These are phyloP conservation scores for Venturia canescens DNA, from an alignment of 1,140 invertebrate species.

Conservation along the genomic window DNA sequence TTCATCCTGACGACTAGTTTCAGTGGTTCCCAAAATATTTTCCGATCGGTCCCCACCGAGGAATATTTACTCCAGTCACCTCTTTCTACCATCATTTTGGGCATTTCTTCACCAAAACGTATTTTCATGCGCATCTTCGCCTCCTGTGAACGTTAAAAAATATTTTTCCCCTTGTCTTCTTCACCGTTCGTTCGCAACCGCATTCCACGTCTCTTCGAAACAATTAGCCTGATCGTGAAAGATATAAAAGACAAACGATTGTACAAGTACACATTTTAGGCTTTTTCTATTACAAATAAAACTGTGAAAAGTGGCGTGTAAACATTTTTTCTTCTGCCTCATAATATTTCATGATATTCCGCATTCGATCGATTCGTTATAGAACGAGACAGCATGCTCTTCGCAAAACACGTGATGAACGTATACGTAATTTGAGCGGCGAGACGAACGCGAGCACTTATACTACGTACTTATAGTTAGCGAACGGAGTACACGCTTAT, in stretches of 20 bases:
- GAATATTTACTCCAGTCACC: background rate
- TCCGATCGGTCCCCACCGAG: background rate
- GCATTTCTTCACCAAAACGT: background rate
- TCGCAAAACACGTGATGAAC: background rate
- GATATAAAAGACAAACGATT: no score
- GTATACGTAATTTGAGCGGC: conserved; percentile 41
- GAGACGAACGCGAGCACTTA: conserved; percentile 20
- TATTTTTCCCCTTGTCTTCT: no score
- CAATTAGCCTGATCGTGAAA: no score
- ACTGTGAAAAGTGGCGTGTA: background rate
- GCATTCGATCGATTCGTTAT: conserved; percentile 30
- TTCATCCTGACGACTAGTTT: conserved; percentile 70
- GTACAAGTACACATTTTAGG: no score
- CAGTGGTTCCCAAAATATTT: conserved; percentile 74
- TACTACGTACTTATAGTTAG: background rate
- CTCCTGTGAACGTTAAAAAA: no score
- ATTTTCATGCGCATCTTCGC: background rate
- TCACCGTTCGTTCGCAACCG: no score
- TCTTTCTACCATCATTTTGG: background rate
- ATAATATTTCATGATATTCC: no score
- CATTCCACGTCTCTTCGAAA: no score
- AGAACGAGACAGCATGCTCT: conserved; percentile 11
- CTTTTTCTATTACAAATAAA: no score
- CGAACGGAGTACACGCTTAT: background rate
- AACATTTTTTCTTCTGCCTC: background rate